phyloP scores from a whole-genome alignment of 2,797 vertebrate genomes.

The Ispidina lecontei region DNA sequence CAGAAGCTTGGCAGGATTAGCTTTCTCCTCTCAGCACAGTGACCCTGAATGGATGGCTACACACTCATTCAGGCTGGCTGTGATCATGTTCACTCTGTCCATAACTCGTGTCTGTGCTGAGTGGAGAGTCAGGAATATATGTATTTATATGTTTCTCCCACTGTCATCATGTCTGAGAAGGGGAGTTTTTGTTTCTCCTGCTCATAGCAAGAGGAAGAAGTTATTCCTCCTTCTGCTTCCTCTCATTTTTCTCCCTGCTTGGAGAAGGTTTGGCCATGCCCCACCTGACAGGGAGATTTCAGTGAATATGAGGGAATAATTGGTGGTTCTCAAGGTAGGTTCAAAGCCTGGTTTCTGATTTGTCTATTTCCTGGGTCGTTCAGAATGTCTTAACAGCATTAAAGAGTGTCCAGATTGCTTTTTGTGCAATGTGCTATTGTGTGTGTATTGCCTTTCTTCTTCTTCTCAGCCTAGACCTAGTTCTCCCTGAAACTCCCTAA shows the following conservation, averaged over 20 bases:
- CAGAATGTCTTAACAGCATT: slow-evolving; percentile 30
- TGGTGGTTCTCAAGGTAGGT: not conserved
- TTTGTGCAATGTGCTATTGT: not conserved
- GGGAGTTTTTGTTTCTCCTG: not conserved
- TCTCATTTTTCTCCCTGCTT: not conserved
- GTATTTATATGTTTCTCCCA: not conserved
- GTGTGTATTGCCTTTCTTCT: not conserved
- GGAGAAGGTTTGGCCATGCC: not conserved
- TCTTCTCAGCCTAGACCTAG: not conserved
- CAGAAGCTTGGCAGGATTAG: slow-evolving; percentile 17
- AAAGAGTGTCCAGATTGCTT: slow-evolving; percentile 16
- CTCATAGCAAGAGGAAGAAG: not conserved
- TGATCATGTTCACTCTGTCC: not conserved
- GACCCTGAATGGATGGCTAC: not conserved
- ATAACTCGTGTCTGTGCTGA: not conserved
- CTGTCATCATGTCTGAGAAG: not conserved
- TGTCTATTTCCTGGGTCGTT: not conserved
- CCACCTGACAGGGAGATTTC: not conserved
- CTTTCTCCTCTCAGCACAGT: not conserved
- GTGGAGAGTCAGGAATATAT: not conserved
- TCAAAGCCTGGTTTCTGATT: slow-evolving; percentile 13
- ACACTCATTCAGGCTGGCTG: not conserved
- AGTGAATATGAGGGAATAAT: not conserved
- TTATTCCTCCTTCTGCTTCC: not conserved
- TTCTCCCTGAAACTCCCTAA: not conserved